Percentiles rank a stretch among this genome's conserved stretches.
Conservation (phyloP, 1,140 invertebrate species). For the Conopomorpha cramerella region DNA sequence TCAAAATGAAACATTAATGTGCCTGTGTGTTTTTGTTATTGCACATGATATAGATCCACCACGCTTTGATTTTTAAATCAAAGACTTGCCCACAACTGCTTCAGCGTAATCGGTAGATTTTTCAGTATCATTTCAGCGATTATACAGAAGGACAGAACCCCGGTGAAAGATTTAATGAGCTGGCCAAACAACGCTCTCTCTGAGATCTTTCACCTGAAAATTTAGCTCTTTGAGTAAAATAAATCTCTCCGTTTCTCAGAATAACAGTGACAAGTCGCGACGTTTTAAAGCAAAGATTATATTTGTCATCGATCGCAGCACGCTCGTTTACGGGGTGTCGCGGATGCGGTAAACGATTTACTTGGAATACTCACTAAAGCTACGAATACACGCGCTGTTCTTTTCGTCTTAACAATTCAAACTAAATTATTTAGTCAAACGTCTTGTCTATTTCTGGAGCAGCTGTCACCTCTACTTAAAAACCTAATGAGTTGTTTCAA, state of each 20-base stretch:
- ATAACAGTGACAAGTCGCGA: conserved; percentile 47
- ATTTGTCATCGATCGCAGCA: conserved; percentile 48
- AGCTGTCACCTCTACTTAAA: conserved; percentile 40
- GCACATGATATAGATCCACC: too few relatives aligned
- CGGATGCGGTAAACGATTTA: conserved; percentile 24
- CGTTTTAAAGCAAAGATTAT: conserved; percentile 47
- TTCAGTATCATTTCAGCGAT: conserved; percentile 31
- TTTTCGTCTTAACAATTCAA: conserved; percentile 20
- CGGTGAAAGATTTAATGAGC: conserved; percentile 42
- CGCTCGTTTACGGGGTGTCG: conserved; percentile 28
- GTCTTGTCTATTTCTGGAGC: conserved; percentile 26
- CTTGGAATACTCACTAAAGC: conserved; percentile 12
- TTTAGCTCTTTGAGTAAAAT: conserved; percentile 51
- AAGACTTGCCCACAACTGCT: too few relatives aligned
- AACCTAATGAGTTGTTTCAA: conserved; percentile 44
- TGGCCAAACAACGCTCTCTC: conserved; percentile 27
- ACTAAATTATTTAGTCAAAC: conserved; percentile 23
- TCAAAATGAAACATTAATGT: too few relatives aligned
- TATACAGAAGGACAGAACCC: conserved; percentile 21
- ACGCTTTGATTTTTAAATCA: too few relatives aligned
- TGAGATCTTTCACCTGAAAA: conserved; percentile 52
- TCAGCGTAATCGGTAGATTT: conserved; percentile 31
- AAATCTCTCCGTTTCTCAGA: conserved; percentile 45
- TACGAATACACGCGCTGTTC: conserved; percentile 18
- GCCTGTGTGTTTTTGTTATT: too few relatives aligned